Conservation (phyloP, 2,888 invertebrate species). For the Melikaiella ostensackeni region DNA sequence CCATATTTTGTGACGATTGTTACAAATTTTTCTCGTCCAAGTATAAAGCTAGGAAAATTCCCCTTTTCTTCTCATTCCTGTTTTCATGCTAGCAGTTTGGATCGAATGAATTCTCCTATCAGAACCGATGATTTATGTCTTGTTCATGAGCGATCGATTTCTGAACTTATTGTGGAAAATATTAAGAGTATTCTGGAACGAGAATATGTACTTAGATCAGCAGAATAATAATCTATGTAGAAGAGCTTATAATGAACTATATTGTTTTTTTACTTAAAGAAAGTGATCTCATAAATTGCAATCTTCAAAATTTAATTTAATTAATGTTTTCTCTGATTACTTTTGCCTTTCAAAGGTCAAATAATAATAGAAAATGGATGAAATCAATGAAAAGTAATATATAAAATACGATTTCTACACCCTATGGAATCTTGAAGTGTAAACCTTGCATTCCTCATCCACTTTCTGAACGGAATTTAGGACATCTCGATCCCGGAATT, state of each 20-base stretch:
- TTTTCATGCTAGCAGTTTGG: neutral
- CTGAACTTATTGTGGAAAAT: neutral
- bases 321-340: neutral
- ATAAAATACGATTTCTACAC: neutral
- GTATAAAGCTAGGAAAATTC: neutral
- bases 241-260: neutral
- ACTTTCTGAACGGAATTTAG: neutral
- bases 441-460: neutral
- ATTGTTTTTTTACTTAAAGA: neutral
- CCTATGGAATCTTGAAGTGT: neutral
- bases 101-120: constrained; percentile 2
- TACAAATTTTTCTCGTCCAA: neutral
- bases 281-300: neutral
- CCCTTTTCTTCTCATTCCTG: neutral
- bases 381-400: neutral
- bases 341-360: neutral
- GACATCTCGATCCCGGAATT: constrained; percentile 4
- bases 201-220: neutral
- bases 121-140: neutral
- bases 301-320: neutral
- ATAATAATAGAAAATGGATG: neutral
- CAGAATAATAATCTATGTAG: neutral
- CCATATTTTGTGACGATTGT: too few species aligned
- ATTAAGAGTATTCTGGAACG: neutral
- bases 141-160: neutral